A percentile compares a stretch with the other conserved stretches of the same genome.
phyloP scores from a whole-genome alignment of 1,140 invertebrate species.

The Bombyx mori region ASM3026992v2 NC_085121.1:2406501-2407000 shows the following conservation, averaged over 20 bases:
- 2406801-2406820: conserved; percentile 28
- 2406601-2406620: no score
- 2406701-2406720: not conserved
- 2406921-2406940: no score
- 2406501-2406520: no score
- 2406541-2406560: no score
- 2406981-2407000: no score
- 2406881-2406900: conserved; percentile 45
- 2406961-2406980: no score
- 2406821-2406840: conserved; percentile 44
- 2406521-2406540: no score
- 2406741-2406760: conserved; percentile 1
- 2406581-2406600: no score
- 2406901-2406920: no score
- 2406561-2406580: no score
- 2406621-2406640: no score
- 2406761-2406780: conserved; percentile 33
- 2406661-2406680: not conserved
- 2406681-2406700: not conserved
- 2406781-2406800: conserved; percentile 36
- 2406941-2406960: no score
- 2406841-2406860: conserved; percentile 33
- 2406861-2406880: conserved; percentile 50
- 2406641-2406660: not conserved
- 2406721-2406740: conserved; percentile 4